Base-by-base conservation (phyloP, 53 echinoderm and acorn worm genomes). In the Zoroaster sp. region DNA sequence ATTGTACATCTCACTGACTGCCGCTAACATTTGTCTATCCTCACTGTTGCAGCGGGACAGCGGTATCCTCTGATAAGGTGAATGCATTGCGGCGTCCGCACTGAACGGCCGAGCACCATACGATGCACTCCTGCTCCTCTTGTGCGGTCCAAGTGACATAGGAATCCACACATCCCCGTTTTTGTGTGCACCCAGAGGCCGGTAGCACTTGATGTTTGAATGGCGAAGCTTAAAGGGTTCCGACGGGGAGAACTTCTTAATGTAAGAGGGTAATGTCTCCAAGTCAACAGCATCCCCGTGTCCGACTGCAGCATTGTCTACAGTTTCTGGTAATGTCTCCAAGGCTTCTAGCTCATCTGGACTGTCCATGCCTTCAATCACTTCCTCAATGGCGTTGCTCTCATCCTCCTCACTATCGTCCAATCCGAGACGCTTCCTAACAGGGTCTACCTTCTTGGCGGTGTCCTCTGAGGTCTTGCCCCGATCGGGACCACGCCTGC, bases 311-410 rank as follows among this genome's bases (percentile, higher is more conserved):
- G 69, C 66, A 65, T 54, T 46, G 40, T 86, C 76, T 49, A 90
- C 72, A 41, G 41, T 85, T 38, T 91, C 92, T 4, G 80, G 75
- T 34, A 92, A 76, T 43, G 89, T 82, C 81, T 97, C 98, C 18
- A 97, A 83, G 17, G 93, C 95, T 78, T 97, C 98, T 46, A 97
- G 69, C 83, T 97, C 95, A 89, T 97, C 97, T 6, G 96, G 96
- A 59, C 96, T 96, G 53, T 96, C 95, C 43, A 38, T 55, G 39
- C 90, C 91, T 54, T 91, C 89, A 1, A 76, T 77, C 23, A 77
- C 67, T 53, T 89, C 93, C 76, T 93, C 87, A 2, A 87, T 87
- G 47, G 79, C 91, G 72, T 92, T 85, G 63, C 28, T 28, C 52
- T 93, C 93, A 28, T 93, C 90, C 51, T 94, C 94, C 36, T 91